These are phyloP conservation scores for Oxyura jamaicensis DNA, from an alignment of 2,113 vertebrate species.

Conservation along the genomic window DNA sequence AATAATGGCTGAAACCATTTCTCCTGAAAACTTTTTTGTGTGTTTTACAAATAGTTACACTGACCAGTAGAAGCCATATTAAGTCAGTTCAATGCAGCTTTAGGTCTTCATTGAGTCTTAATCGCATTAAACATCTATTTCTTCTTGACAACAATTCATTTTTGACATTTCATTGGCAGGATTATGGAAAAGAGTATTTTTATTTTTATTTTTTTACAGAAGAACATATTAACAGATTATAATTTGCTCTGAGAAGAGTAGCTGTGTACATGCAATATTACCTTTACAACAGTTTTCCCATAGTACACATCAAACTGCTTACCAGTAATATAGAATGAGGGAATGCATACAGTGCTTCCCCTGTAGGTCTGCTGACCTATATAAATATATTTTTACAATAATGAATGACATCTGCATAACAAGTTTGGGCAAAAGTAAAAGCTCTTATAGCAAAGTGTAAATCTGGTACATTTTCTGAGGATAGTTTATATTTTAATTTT, in stretches of 20 bases:
- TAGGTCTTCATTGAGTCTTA: background rate
- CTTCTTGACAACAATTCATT: background rate
- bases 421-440: background rate
- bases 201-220: background rate
- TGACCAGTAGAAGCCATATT: background rate
- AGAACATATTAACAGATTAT: background rate
- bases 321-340: background rate
- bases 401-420: background rate
- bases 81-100: background rate
- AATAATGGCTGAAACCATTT: background rate
- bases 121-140: background rate
- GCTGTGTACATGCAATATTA: background rate
- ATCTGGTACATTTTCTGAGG: background rate
- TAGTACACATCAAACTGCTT: background rate
- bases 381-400: background rate
- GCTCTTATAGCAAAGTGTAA: background rate
- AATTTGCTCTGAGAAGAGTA: background rate
- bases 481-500: background rate
- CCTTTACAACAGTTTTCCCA: background rate
- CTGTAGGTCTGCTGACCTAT: background rate
- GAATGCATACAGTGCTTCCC: background rate
- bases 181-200: background rate
- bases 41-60: background rate
- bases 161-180: background rate
- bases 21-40: background rate